Base-by-base conservation (phyloP, 2,888 invertebrate genomes). In the Papilio gigon region DNA sequence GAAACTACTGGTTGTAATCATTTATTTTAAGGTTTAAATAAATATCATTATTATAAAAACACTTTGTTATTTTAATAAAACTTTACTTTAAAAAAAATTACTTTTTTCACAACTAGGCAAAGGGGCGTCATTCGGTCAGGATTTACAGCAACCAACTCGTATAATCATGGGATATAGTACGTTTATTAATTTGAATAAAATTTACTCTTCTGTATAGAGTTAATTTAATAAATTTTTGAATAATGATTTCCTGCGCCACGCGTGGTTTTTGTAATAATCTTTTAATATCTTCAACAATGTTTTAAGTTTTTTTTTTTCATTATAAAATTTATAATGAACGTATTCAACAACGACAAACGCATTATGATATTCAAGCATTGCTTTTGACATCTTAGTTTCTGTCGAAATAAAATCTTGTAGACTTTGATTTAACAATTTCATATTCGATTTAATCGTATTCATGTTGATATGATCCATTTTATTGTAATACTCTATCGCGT, bases 281-380 rank as follows among this genome's bases (percentile, higher is more conserved):
- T 73, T 65, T 11, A 83, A 72, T 59, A 70, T 65, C 4, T 67
- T 71, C 6, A 76, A 60, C 1, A 76, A 60, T 12, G 66, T 71
- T 0, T 70, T 56, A 0, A 84, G 20, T 25, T 60, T 70, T 2
- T 67, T 71, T 47, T 78, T 76, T 9, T 70, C 67, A n/a, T 73
- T 60, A 65, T 72, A 68, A 2, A 72, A 72, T 73, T 78, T 81
- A 27, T 74, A 78, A 35, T 73, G 63, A 3, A 83, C 65, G 62
- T 84, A 87, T 73, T 85, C 86, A 2, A 74, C 65, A 6, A 82
- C 71, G n/a, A 78, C 77, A 62, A 73, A 56, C 0, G 70, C 60
- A 17, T 78, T 74, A 22, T 82, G 84, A 74, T 82, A 86, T 33
- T 65, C 60, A 0, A 44, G 25, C 73, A 84, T 75, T 20, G 68